These are phyloP conservation scores for Pleuronectes platessa DNA, from an alignment of 2,113 vertebrate genomes.

Conservation along the genomic window DNA sequence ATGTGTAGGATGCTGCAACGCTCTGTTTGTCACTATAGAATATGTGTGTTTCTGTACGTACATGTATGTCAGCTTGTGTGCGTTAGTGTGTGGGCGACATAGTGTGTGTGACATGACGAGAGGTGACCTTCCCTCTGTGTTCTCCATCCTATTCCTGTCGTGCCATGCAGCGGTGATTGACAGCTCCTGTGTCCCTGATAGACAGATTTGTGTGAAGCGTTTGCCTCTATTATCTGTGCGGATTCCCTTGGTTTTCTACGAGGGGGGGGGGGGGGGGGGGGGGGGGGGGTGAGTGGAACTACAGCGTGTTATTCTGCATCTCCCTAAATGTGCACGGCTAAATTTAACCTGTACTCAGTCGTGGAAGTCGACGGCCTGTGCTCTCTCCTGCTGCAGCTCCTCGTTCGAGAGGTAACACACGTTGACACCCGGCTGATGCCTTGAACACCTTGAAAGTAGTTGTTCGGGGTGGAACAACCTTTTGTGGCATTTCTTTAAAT, in stretches of 20 bases:
- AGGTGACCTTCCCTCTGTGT: conserved; percentile 75
- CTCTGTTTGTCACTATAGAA: conserved; percentile 22
- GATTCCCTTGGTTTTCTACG: conserved; percentile 35
- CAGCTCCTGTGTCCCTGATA: conserved; percentile 57
- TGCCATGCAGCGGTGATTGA: conserved; percentile 67
- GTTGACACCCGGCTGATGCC: conserved; percentile 31
- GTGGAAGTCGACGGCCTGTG: conserved; percentile 1
- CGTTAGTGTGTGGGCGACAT: conserved; percentile 13
- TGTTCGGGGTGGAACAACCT: conserved; percentile 10
- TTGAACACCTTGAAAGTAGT: conserved; percentile 25
- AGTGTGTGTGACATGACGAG: conserved; percentile 70
- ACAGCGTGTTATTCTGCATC: conserved; percentile 34
- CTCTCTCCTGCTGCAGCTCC: conserved; percentile 2
- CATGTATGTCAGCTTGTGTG: background rate
- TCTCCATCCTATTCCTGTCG: conserved; percentile 68
- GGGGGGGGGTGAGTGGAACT: conserved; percentile 1
- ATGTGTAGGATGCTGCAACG: conserved; percentile 9
- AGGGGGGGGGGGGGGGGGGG: no score
- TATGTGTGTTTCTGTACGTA: background rate
- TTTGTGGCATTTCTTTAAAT: conserved; percentile 24
- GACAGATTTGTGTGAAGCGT: conserved; percentile 71
- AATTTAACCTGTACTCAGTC: conserved; percentile 40
- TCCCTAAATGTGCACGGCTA: conserved; percentile 11
- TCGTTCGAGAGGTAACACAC: conserved; percentile 15
- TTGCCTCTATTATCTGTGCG: conserved; percentile 57